Base-by-base conservation (phyloP, 2,888 invertebrate genomes). In the Scaptomyza polygonia region DNA sequence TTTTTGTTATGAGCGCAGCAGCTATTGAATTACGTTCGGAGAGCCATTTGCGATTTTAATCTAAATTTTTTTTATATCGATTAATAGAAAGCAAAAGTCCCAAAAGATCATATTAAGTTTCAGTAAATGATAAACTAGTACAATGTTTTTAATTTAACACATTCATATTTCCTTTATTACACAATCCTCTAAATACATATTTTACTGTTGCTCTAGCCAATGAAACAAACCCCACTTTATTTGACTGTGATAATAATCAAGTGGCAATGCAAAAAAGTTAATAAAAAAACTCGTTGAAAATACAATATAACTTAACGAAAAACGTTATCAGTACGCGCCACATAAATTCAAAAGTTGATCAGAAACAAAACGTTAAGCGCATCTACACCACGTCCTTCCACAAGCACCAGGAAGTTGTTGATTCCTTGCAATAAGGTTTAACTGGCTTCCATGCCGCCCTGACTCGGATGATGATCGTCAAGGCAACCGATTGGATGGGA, bases 271-370 rank as follows among this genome's bases (percentile, higher is more conserved):
- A 63, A 58, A 77, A 55, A 32, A 34, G 21, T 40, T 63, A 40
- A 63, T 52, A 59, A 39, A 58, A 70, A 61, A 57, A 14, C 48
- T 32, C 51, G 34, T 54, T 65, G 61, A 32, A 57, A 70, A 68
- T 55, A 76, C 66, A 72, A 59, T 65, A 52, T 68, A 72, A 64
- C 52, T 68, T 58, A 80, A 67, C 36, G 57, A 79, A 63, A 57
- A 63, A 57, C 42, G 36, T 59, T 78, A 69, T 86, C 82, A 83
- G 82, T 83, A 73, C 87, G 65, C 49, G 86, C 82, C 82, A 86
- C 82, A 77, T 75, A 52, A 80, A 69, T 51, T 67, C 21, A 67
- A 71, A 72, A 48, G n/a, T 53, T 7, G 12, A 57, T 32, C 53
- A 53, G 30, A 53, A 53, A 57, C 36, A 49, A 65, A 51, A 43